phyloP scores from a whole-genome alignment of 2,113 vertebrate genomes.

The Oryzias woworae region DNA sequence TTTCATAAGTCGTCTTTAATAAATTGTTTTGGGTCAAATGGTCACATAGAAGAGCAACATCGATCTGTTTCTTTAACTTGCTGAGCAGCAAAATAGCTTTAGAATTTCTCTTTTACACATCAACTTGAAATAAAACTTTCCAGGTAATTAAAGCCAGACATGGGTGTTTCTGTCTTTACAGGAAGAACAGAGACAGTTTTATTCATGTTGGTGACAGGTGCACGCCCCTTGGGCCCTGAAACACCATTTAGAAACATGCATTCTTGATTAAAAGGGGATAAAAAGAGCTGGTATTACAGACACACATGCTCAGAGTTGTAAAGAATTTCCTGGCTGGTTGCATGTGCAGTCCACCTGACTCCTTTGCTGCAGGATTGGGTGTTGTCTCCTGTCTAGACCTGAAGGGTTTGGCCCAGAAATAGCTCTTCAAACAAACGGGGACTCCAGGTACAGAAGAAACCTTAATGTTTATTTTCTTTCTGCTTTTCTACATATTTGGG shows the following conservation, averaged over 20 bases:
- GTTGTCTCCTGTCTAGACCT: constrained; percentile 63
- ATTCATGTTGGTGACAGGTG: constrained; percentile 46
- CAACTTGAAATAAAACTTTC: constrained; percentile 35
- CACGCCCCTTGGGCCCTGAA: constrained; percentile 15
- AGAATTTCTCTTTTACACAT: constrained; percentile 25
- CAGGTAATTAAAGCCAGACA: constrained; percentile 39
- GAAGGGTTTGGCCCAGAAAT: constrained; percentile 62
- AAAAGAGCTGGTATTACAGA: constrained; percentile 75
- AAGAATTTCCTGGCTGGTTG: constrained; percentile 57
- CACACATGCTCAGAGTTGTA: constrained; percentile 27
- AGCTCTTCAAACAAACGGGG: constrained; percentile 52
- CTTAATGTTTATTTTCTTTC: constrained; percentile 47
- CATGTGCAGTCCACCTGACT: constrained; percentile 50
- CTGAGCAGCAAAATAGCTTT: not conserved
- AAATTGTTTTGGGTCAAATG: too few species aligned
- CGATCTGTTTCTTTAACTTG: not conserved
- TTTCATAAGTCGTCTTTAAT: too few species aligned
- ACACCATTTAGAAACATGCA: constrained; percentile 17
- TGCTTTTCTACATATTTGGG: constrained; percentile 55
- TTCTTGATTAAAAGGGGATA: constrained; percentile 69
- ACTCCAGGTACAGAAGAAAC: constrained; percentile 36
- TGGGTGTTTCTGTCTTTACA: constrained; percentile 44
- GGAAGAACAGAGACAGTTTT: constrained; percentile 33
- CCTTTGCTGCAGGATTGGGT: constrained; percentile 45
- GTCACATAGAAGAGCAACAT: too few species aligned